These are phyloP conservation scores for Corvus moneduloides DNA, from an alignment of 2,113 vertebrate genomes.

Conservation along the genomic window DNA sequence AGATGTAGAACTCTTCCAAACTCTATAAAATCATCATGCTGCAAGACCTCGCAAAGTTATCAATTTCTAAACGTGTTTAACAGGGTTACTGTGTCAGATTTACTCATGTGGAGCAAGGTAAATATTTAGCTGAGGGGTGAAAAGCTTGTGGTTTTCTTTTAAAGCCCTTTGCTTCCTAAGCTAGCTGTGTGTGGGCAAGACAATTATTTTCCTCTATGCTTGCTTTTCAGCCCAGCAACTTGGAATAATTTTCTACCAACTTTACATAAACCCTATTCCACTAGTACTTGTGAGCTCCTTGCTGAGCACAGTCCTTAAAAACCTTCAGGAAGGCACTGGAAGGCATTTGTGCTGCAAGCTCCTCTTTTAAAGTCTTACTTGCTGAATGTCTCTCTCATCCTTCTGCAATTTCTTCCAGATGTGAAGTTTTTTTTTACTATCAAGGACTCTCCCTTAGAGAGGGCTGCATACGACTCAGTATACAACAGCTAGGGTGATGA, in stretches of 20 bases:
- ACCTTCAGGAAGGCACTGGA: background rate
- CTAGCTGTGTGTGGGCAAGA: background rate
- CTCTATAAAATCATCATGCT: background rate
- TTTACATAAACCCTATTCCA: background rate
- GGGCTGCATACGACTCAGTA: background rate
- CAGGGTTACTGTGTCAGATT: background rate
- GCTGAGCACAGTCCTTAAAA: background rate
- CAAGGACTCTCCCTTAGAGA: background rate
- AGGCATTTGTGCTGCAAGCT: background rate
- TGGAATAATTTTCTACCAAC: background rate
- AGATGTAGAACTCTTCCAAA: background rate
- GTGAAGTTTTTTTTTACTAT: background rate
- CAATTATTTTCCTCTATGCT: background rate
- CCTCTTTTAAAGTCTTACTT: background rate
- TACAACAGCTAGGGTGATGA: background rate
- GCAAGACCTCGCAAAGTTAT: rapidly evolving
- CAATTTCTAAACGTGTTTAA: background rate
- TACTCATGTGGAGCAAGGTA: background rate
- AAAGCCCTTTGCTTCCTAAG: background rate
- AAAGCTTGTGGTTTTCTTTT: background rate
- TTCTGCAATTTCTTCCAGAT: background rate
- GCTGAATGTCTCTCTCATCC: background rate
- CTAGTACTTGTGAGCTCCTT: background rate
- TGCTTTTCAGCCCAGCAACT: background rate
- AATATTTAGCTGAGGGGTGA: background rate